These are phyloP conservation scores for Ceryle rudis DNA, from an alignment of 2,797 vertebrate species.

Conservation along the genomic window DNA sequence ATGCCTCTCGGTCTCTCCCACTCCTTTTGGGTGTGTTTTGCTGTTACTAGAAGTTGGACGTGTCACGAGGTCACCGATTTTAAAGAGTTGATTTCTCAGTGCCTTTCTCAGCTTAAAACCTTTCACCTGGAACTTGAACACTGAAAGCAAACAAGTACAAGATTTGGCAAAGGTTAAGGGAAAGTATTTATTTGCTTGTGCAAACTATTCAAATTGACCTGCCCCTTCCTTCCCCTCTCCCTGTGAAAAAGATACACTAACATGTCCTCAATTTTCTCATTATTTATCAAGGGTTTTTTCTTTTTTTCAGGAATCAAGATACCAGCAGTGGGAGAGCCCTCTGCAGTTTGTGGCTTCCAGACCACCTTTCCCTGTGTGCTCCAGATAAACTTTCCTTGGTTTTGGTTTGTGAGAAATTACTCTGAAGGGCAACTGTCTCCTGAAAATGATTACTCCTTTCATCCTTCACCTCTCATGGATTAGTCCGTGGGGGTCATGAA, in stretches of 20 bases:
- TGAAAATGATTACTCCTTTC: background rate
- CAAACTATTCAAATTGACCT: background rate
- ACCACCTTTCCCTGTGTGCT: background rate
- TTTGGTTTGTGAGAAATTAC: background rate
- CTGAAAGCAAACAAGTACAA: background rate
- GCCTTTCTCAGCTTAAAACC: background rate
- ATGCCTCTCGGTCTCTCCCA: fast-evolving
- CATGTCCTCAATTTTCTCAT: background rate
- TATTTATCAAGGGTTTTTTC: background rate
- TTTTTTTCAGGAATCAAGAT: background rate
- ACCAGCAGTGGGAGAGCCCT: background rate
- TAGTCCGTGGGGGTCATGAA: background rate
- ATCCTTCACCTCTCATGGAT: background rate
- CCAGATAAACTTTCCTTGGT: background rate
- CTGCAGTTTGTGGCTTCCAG: background rate
- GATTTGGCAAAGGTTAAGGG: background rate
- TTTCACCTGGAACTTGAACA: background rate
- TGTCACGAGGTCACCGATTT: fast-evolving
- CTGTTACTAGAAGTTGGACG: fast-evolving
- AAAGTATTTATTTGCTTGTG: background rate
- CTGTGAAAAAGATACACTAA: background rate
- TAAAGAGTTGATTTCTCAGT: background rate
- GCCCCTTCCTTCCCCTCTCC: no score
- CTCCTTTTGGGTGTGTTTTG: fast-evolving
- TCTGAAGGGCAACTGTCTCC: background rate